Evolutionary conservation across 2,113 vertebrate genomes (phyloP), one percentile per base, ranked within the genome.

Genomic region (Eidolon helvum): DNA sequence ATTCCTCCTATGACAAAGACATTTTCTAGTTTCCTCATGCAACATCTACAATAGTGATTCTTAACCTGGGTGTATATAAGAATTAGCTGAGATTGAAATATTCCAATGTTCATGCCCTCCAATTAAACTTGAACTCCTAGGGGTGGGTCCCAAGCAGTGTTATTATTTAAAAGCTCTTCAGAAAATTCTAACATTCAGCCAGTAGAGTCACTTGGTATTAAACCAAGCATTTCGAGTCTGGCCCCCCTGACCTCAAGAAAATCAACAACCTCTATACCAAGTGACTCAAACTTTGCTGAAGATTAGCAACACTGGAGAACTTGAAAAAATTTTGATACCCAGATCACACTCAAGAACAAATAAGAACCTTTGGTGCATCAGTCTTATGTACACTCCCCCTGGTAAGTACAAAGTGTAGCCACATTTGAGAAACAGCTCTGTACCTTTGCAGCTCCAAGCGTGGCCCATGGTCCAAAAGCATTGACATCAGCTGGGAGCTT

Each of bases 71-170:
- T 61, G 4, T 28, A n/a, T 78, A n/a, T 40, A 72, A 77, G 18
- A 93, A 83, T 65, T 24, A 87, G 33, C 35, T 94, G 50, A 48
- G 33, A 75, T 74, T 95, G 68, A 95, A 79, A 75, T 90, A 95
- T 43, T 86, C 18, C 24, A 19, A 33, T 89, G 7, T 53, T 28
- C 68, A 28, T 14, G 26, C 5, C 55, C 35, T 93, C 26, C 50
- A 79, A 10, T 92, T 94, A 90, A 82, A 89, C 82, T 7, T 43
- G 3, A 83, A 96, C 28, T 83, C 38, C 26, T 10, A 86, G 2
- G 28, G 66, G 0, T 82, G 0, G 4, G 7, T 72, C 38, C 3
- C 15, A 80, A 30, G 24, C 5, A 74, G 28, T 79, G 16, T 33
- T 86, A 43, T 69, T 82, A 50, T 72, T 83, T 82, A 74, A 91